A percentile compares a stretch with the other conserved stretches of the same genome.
phyloP scores from a whole-genome alignment of 37 sponge, comb jelly and placozoan species.

The Beroe forskalii region DNA sequence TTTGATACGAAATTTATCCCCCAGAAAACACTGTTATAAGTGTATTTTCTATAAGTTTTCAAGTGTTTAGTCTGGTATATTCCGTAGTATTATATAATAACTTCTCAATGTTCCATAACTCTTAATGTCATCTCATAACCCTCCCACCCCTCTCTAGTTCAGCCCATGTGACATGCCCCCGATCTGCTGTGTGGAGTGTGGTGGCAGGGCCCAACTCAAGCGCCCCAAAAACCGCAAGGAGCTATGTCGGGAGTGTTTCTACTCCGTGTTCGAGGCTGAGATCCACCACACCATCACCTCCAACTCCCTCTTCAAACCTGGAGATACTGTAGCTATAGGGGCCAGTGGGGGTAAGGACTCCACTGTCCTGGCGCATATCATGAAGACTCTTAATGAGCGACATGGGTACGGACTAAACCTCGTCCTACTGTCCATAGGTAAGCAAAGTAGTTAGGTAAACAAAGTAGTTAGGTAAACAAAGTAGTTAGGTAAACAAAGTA shows the following conservation, averaged over 20 bases:
- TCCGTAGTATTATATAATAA: no score
- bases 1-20: no score
- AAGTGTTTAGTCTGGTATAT: no score
- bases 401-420: conserved; percentile 85
- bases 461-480: no score
- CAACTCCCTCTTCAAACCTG: conserved; percentile 76
- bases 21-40: no score
- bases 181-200: conserved; percentile 70
- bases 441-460: no score
- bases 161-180: no score
- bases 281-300: conserved; percentile 83
- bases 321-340: conserved; percentile 87
- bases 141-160: no score
- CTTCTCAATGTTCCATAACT: no score
- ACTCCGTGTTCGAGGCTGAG: conserved; percentile 79
- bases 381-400: conserved; percentile 91
- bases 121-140: no score
- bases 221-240: conserved; percentile 93
- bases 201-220: conserved; percentile 77
- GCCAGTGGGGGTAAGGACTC: conserved; percentile 98
- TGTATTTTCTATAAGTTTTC: no score
- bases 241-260: conserved; percentile 90
- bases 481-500: no score
- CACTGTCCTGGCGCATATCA: conserved; percentile 88
- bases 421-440: conserved; percentile 80